A percentile compares a stretch with the other conserved stretches of the same genome.
phyloP scores from a whole-genome alignment of 2,113 vertebrate species.

The Mesitornis unicolor region DNA sequence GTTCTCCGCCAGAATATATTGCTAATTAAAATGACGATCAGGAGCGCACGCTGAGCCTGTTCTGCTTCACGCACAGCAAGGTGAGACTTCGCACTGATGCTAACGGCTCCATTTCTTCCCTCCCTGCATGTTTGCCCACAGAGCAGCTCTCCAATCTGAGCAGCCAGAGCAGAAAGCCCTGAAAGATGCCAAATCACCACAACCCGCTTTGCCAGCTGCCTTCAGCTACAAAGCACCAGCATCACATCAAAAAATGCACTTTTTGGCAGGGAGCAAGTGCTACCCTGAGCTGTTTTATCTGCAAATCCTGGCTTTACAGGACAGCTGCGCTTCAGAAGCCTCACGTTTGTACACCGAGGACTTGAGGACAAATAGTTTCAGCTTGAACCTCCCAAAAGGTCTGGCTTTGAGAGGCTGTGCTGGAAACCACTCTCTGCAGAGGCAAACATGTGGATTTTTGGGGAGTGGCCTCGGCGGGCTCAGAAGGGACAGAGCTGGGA shows the following conservation, averaged over 20 bases:
- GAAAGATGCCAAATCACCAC: not conserved
- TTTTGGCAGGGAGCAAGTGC: accelerated
- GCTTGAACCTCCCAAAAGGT: not conserved
- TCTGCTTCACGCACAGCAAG: not conserved
- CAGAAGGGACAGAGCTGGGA: not conserved
- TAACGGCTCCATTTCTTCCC: accelerated
- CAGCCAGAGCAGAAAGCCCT: accelerated
- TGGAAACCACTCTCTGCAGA: not conserved
- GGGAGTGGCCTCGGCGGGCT: accelerated
- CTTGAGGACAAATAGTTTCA: not conserved
- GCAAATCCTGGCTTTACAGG: not conserved
- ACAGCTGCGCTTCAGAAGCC: accelerated
- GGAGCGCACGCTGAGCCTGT: not conserved
- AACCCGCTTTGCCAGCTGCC: accelerated
- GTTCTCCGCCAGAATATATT: conserved; percentile 37
- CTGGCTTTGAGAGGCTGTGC: not conserved
- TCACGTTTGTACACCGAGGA: accelerated
- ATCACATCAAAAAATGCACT: accelerated
- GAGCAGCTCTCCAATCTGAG: not conserved
- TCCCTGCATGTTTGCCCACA: accelerated
- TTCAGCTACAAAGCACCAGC: not conserved
- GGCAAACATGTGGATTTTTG: not conserved
- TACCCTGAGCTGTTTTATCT: not conserved
- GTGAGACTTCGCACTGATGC: not conserved
- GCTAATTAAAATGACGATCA: conserved; percentile 67